These are phyloP conservation scores for Scalopus aquaticus DNA, from an alignment of 2,113 vertebrate genomes.

Conservation along the genomic window DNA sequence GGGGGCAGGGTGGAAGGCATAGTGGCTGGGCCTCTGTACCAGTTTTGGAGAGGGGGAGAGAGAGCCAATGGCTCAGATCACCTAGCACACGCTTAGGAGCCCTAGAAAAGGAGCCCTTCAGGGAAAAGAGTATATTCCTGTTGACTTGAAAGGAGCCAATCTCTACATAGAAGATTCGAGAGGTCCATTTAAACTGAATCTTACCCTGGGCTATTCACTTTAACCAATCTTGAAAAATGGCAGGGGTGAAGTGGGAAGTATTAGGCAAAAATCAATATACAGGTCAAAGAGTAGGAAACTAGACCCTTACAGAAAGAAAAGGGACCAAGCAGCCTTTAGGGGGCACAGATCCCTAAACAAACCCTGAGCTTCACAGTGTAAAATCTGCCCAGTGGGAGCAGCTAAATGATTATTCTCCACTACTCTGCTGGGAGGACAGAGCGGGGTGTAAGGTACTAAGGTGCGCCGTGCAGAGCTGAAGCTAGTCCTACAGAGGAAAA, in stretches of 20 bases:
- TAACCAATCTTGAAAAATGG: background rate
- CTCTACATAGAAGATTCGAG: background rate
- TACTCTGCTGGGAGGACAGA: background rate
- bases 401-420: background rate
- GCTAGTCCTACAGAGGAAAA: background rate
- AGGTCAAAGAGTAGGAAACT: background rate
- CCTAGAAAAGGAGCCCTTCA: background rate
- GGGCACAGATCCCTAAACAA: background rate
- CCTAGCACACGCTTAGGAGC: background rate
- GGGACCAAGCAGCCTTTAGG: too few species aligned
- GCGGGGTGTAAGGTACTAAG: background rate
- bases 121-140: background rate
- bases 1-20: too few species aligned
- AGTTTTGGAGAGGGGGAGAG: background rate
- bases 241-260: background rate
- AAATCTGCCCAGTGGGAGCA: background rate
- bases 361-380: background rate
- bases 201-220: background rate
- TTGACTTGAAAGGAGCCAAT: background rate
- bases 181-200: background rate
- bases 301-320: background rate
- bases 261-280: background rate
- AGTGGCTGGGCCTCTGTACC: background rate
- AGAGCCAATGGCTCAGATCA: background rate
- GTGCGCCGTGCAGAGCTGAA: background rate